Evolutionary conservation across 2,797 vertebrate genomes (phyloP), one percentile per base, ranked within the genome.

Genomic region (Aselliscus stoliczkanus): DNA sequence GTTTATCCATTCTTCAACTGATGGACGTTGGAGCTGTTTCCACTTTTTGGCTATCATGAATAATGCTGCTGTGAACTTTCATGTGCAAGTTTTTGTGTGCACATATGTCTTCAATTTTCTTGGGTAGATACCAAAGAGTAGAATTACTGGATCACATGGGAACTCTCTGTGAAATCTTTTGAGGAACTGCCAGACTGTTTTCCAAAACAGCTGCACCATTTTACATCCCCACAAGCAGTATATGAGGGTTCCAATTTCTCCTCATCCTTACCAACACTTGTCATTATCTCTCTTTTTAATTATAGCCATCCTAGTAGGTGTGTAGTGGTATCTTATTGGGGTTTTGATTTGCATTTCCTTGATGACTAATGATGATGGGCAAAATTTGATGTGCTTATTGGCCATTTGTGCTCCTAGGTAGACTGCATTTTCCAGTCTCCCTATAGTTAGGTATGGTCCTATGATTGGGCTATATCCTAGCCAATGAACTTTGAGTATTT

Each of bases 331-430:
- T 31, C 21, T 62, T n/a, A 75, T 1, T 67, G 50, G 75, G 82
- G 47, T 84, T 84, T 92, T 64, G 42, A 69, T 60, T 88, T 96
- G 52, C 14, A 62, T 85, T 80, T 93, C 34, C 21, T 72, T 93
- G 58, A 62, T 64, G n/a, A 76, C 29, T 88, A 95, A 84, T 72
- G 20, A 83, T 81, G 58, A 72, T 67, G 47, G 89, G 7, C 47
- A 82, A 72, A 34, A 87, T 50, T 92, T 69, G 52, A 20, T 56
- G 4, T 75, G 11, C 76, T 79, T 39, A 88, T 50, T 56, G 37
- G 8, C 58, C 54, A 62, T 62, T 56, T 27, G 21, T 64, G 31
- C n/a, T 73, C n/a, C 8, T 80, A 72, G 44, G 8, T 56, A 29
- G 56, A 64, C 70, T 76, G 23, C 69, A 88, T 76, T 83, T 76